Evolutionary conservation across 2,888 invertebrate species (phyloP), one percentile per base, ranked within the genome.

Genomic region (Mythimna loreyi): DNA sequence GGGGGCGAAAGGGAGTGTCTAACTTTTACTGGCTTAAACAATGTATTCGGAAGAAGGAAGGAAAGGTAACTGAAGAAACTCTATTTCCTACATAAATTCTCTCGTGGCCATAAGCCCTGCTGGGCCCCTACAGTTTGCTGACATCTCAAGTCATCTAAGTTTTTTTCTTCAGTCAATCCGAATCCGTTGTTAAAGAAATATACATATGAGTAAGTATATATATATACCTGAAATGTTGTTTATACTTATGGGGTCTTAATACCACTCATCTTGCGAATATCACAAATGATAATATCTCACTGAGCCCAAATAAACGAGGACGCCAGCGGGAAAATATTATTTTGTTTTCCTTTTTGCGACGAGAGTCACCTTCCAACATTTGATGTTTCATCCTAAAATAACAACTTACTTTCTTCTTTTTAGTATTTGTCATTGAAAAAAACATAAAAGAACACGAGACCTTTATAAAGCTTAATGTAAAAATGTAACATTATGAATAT

Each of bases 321-420:
- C 59, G 45, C 30, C 55, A 55, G 55, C 21, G 40, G 47, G 55
- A 72, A 64, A 72, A 72, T 65, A 65, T 59, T 64, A 72, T 78
- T 78, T 55, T 78, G 21, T 50, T 70, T 76, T 59, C 57, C 75
- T 75, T 72, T 60, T 62, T 50, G 55, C 45, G 59, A 40, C 36
- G 50, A 40, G 49, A 57, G 71, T 59, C 55, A 77, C 72, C 72
- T 77, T 52, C 40, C 45, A 63, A 40, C 36, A 64, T 74, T 64
- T 64, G 65, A 72, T 78, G 72, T 74, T 72, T 72, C 65, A 65
- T 78, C 64, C 58, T 72, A 74, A 74, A 77, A 74, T 63, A 77
- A 71, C 63, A 59, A 55, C 58, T 30, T 55, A 21, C 57, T 58
- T 77, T 57, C n/a, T 62, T 28, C 30, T 71, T 55, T 76, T 60